Evolutionary conservation across 2,888 invertebrate species (phyloP).

Genomic region (Harpagoxenus sublaevis): DNA sequence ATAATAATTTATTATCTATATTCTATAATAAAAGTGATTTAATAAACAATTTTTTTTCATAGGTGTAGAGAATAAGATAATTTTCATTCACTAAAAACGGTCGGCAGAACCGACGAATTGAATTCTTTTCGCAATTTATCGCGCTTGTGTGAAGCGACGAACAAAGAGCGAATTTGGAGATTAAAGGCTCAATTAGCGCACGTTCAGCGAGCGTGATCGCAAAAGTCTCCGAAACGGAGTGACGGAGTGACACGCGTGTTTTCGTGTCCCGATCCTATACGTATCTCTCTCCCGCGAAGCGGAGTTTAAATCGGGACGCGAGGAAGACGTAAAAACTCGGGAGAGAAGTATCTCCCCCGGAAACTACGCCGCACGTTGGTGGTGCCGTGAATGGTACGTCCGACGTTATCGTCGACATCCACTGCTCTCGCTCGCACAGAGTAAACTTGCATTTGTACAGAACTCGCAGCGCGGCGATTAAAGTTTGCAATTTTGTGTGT

Average conservation of each 20-base stretch:
- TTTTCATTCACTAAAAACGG: background rate
- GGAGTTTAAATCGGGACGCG: background rate
- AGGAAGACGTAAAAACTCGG: background rate
- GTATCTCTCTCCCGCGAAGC: background rate
- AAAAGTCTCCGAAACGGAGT: background rate
- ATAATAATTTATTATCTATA: too few species aligned
- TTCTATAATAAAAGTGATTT: background rate
- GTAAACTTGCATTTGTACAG: background rate
- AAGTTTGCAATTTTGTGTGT: background rate
- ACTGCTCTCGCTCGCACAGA: background rate
- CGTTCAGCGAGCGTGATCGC: background rate
- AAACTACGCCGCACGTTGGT: conserved; percentile 20
- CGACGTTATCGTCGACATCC: conserved; percentile 10
- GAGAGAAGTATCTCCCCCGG: background rate
- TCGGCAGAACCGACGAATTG: background rate
- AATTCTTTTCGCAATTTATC: background rate
- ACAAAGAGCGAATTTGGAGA: background rate
- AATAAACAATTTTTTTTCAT: background rate
- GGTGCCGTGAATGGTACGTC: conserved; percentile 15
- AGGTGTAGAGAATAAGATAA: background rate
- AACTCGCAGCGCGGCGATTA: background rate
- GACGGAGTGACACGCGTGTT: background rate
- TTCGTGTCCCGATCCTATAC: background rate
- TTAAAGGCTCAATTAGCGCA: conserved; percentile 15
- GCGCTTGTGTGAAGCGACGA: background rate